Evolutionary conservation across 2,888 invertebrate genomes (phyloP).

Genomic region (Chrysolina haemoptera): DNA sequence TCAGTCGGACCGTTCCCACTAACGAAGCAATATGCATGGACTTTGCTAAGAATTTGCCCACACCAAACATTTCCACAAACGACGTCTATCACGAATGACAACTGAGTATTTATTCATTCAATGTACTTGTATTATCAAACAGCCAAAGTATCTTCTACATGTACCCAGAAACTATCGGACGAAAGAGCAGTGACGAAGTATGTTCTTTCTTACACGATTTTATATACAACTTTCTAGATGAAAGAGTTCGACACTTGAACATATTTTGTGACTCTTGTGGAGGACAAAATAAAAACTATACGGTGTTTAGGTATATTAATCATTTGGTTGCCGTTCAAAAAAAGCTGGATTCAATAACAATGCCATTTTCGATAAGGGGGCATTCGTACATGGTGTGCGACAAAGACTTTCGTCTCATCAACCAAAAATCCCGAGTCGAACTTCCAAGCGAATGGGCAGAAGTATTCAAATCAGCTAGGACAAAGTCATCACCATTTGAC

Average conservation of each 20-base stretch:
- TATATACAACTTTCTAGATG: conserved; percentile 43
- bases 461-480: conserved; percentile 43
- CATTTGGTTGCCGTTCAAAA: conserved; percentile 51
- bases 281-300: conserved; percentile 43
- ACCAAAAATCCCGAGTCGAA: conserved; percentile 48
- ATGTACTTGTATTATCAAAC: conserved; percentile 51
- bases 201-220: conserved; percentile 49
- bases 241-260: conserved; percentile 40
- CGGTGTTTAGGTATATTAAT: conserved; percentile 54
- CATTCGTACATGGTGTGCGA: conserved; percentile 56
- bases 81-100: conserved; percentile 54
- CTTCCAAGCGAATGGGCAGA: conserved; percentile 50
- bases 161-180: conserved; percentile 51
- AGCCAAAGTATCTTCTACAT: conserved; percentile 51
- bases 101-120: conserved; percentile 50
- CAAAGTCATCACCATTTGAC: conserved; percentile 49
- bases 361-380: conserved; percentile 57
- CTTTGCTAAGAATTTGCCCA: conserved; percentile 41
- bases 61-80: conserved; percentile 55
- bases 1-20: conserved; percentile 9
- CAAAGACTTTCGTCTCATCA: conserved; percentile 51
- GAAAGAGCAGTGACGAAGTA: conserved; percentile 47
- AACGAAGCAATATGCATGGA: conserved; percentile 29
- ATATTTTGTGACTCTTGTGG: conserved; percentile 56
- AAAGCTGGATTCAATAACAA: conserved; percentile 49